Conservation (phyloP, 2,888 invertebrate species). For the Drosophila anomalata region DNA sequence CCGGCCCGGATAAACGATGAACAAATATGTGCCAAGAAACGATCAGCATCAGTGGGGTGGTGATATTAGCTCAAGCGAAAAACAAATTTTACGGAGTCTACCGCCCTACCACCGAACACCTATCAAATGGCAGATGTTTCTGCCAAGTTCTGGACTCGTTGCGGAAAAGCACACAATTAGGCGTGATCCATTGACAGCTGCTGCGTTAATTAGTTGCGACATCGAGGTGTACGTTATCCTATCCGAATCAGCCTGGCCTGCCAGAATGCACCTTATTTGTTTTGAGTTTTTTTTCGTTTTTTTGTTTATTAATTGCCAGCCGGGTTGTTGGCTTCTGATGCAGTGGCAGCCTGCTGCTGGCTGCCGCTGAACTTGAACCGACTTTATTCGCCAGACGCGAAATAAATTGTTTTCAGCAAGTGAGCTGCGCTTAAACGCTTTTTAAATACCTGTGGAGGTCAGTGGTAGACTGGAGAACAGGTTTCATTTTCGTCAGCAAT, state of each 20-base stretch:
- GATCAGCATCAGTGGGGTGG: neutral
- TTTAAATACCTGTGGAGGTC: conserved; percentile 61
- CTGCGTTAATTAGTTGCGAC: conserved; percentile 6
- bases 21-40: conserved; percentile 11
- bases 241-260: neutral
- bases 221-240: conserved; percentile 8
- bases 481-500: conserved; percentile 59
- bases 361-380: conserved; percentile 58
- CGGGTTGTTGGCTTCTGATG: conserved; percentile 56
- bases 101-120: neutral
- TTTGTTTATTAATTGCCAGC: conserved; percentile 26
- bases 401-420: conserved; percentile 44
- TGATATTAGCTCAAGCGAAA: neutral
- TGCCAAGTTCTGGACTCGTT: conserved; percentile 1
- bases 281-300: neutral
- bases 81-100: neutral
- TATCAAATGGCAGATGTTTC: conserved; percentile 27
- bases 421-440: conserved; percentile 41
- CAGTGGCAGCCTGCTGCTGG: conserved; percentile 6
- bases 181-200: conserved; percentile 12
- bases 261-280: neutral
- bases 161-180: conserved; percentile 24
- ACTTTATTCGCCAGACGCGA: conserved; percentile 30
- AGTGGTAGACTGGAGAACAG: conserved; percentile 64
- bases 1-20: conserved; percentile 10